Conservation (phyloP, 2,113 vertebrate species). For the Columba livia region DNA sequence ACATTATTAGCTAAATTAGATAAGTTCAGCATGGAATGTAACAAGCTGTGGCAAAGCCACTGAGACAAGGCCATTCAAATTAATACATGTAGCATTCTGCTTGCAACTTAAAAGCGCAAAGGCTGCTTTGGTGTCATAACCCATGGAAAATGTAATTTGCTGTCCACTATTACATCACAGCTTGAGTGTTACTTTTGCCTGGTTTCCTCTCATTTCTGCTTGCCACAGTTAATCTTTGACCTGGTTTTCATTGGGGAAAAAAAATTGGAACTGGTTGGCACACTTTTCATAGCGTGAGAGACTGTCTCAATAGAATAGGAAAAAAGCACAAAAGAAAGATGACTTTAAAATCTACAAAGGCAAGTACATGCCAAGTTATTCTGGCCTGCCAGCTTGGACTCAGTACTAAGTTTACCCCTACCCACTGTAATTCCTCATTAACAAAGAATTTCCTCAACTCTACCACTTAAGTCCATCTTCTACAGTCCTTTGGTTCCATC, state of each 20-base stretch:
- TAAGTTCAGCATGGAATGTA: neutral
- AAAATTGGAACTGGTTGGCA: neutral
- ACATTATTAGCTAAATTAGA: neutral
- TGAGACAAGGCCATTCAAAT: neutral
- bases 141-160: neutral
- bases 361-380: neutral
- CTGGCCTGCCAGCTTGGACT: neutral
- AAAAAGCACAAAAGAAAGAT: neutral
- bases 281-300: neutral
- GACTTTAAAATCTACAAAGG: neutral
- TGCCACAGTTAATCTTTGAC: neutral
- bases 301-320: fast-evolving
- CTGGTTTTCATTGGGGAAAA: neutral
- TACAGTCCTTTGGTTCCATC: neutral
- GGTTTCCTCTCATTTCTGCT: neutral
- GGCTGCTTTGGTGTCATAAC: neutral
- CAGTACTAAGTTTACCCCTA: neutral
- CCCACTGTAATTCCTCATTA: neutral
- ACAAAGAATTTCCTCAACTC: neutral
- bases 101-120: neutral
- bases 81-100: neutral
- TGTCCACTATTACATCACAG: neutral
- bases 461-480: neutral
- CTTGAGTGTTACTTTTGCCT: neutral
- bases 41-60: neutral